Conservation (phyloP, 2,797 vertebrate species). For the Manis javanica region DNA sequence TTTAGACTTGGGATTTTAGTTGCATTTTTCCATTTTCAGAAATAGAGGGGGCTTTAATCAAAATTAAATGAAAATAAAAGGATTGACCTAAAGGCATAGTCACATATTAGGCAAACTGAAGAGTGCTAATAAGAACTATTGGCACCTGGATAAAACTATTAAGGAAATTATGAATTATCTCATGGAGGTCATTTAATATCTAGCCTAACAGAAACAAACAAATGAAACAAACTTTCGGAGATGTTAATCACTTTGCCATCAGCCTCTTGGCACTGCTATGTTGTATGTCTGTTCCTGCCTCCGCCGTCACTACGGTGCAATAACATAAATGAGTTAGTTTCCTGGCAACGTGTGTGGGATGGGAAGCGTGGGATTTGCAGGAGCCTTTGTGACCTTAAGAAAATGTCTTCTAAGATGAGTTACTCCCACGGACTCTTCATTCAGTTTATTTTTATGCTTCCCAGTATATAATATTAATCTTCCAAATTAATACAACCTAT, state of each 20-base stretch:
- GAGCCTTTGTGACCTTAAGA: neutral
- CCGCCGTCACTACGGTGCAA: neutral
- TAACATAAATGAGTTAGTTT: neutral
- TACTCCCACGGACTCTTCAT: neutral
- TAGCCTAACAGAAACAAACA: neutral
- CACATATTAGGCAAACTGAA: neutral
- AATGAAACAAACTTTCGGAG: neutral
- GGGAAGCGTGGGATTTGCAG: neutral
- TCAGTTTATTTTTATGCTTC: conserved; percentile 39
- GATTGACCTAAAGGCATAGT: neutral
- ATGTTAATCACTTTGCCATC: neutral
- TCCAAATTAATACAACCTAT: neutral
- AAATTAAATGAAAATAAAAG: conserved; percentile 26
- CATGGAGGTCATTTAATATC: neutral
- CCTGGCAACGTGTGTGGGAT: neutral
- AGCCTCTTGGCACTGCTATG: neutral
- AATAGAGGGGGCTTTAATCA: neutral
- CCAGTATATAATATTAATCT: neutral
- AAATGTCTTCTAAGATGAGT: neutral
- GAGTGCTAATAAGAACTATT: neutral
- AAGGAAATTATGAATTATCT: neutral
- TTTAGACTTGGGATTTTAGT: neutral
- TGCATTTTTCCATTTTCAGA: neutral
- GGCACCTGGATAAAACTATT: neutral
- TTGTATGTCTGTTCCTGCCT: neutral